Evolutionary conservation across 2,113 vertebrate genomes (phyloP).

Genomic region (Lepidothrix coronata): DNA sequence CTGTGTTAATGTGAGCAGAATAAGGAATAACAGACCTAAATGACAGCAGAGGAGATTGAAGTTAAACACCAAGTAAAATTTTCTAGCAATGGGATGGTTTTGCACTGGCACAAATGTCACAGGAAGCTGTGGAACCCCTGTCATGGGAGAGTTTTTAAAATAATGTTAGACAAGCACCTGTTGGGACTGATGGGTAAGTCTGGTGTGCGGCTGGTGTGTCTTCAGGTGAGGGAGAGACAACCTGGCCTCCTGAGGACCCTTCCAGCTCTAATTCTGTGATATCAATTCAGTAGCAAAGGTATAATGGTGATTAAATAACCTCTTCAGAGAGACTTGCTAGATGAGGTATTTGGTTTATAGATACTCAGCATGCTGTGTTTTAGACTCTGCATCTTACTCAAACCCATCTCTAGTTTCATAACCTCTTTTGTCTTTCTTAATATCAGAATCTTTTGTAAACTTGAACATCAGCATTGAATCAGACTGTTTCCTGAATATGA

Average conservation of each 20-base stretch:
- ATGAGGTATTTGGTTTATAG: neutral
- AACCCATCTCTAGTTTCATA: neutral
- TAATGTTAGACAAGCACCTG: neutral
- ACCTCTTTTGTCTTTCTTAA: conserved; percentile 1
- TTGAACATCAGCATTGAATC: neutral
- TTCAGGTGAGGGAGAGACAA: neutral
- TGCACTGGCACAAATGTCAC: neutral
- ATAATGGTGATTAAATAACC: neutral
- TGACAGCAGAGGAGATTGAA: neutral
- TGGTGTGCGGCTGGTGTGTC: neutral
- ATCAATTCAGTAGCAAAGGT: neutral
- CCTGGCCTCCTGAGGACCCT: neutral
- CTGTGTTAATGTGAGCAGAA: neutral
- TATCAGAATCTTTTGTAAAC: neutral
- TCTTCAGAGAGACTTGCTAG: neutral
- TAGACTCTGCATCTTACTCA: neutral
- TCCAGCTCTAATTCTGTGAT: neutral
- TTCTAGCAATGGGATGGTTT: neutral
- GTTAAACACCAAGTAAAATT: neutral
- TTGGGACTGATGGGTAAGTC: neutral
- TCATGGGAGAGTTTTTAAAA: neutral
- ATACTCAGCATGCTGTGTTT: neutral
- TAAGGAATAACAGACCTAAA: neutral
- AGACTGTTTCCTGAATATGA: neutral
- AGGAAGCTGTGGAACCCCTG: neutral